A percentile compares a stretch with the other conserved stretches of the same genome.
Conservation (phyloP, 2,113 vertebrate species). For the Xiphophorus couchianus region DNA sequence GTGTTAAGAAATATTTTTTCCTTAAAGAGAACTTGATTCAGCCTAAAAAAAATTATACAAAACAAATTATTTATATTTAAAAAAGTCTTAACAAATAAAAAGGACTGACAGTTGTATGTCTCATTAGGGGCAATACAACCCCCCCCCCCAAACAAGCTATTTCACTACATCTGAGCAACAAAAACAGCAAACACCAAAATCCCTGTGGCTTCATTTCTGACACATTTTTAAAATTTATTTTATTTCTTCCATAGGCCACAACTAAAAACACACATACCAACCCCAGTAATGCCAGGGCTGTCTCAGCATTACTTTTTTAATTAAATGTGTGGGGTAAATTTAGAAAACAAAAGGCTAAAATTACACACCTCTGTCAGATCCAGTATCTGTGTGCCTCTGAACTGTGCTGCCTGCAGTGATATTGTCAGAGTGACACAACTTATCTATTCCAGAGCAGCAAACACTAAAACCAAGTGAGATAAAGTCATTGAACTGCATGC, state of each 20-base stretch:
- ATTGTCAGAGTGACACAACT: constrained; percentile 11
- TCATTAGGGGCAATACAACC: neutral
- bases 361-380: constrained; percentile 7
- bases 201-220: neutral
- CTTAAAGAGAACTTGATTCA: neutral
- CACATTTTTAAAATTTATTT: constrained; percentile 46
- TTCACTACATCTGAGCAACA: neutral
- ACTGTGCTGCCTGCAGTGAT: constrained; percentile 13
- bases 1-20: neutral
- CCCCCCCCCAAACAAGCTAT: too few species aligned
- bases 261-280: constrained; percentile 57
- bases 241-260: constrained; percentile 45
- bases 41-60: neutral
- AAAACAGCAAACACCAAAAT: neutral
- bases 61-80: too few species aligned
- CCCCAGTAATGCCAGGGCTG: constrained; percentile 29
- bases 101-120: neutral
- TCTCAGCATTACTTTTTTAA: constrained; percentile 34
- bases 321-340: constrained; percentile 9
- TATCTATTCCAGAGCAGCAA: constrained; percentile 8
- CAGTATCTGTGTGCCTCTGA: neutral
- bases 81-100: neutral
- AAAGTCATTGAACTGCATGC: constrained; percentile 1
- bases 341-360: constrained; percentile 8
- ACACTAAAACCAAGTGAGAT: neutral